Evolutionary conservation across 2,888 invertebrate genomes (phyloP), one percentile per base, ranked within the genome.

Genomic region (Drosophila multiciliata): DNA sequence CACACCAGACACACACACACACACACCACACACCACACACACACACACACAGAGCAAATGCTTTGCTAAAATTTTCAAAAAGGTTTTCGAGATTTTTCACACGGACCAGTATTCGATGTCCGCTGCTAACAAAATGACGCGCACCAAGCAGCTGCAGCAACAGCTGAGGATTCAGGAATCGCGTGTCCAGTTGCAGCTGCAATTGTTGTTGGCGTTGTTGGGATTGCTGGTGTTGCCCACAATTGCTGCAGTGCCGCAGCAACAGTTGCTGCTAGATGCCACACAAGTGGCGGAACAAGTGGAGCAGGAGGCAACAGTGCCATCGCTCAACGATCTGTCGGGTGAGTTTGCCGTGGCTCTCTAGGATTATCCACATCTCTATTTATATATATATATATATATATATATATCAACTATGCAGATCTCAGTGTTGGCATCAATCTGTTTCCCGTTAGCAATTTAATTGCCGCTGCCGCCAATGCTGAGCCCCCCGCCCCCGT

Each of bases 381-480:
- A 15, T 29, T 33, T 45, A 33, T 9, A 23, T 33, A 17, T 26
- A 38, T 3, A 20, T 7, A 38, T 3, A 20, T 7, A 50, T 17
- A 29, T 15, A 61, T 12, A 1, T 26, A 20, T 57, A 32, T n/a
- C 6, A 29, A 35, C 5, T 32, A 2, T 38, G 32, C 78, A 86
- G 79, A 76, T 84, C 75, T 85, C 9, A 78, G 89, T 63, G 59
- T 66, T 77, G 90, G 91, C 61, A 66, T 90, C 48, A 87, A 82
- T 75, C 69, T 87, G 33, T 38, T 82, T 57, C 87, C 87, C 8
- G 85, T 87, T 11, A 83, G 71, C 53, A 84, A 78, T 70, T 67
- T 89, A 20, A 87, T 91, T 58, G 82, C 86, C 11, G 92, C 91
- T 33, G 89, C 91, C 5, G 85, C 81, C 2, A 83, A 82, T 35